phyloP scores from a whole-genome alignment of 2,113 vertebrate genomes.

The Pachypanchax playfairii region DNA sequence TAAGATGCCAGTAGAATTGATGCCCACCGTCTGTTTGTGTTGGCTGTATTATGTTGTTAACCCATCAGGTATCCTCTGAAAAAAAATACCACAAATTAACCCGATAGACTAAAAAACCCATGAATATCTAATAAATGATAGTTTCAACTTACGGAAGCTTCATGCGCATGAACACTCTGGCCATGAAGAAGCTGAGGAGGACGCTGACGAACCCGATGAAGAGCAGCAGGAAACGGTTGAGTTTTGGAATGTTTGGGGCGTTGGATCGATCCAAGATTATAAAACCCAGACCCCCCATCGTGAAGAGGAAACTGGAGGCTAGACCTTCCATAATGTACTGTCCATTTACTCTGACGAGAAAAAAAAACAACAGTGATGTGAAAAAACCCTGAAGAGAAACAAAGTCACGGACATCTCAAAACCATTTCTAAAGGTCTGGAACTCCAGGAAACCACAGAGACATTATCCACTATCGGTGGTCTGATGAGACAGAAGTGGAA shows the following conservation, averaged over 20 bases:
- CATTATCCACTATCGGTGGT: too few relatives aligned
- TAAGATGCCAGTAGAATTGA: background rate
- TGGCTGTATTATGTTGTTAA: slow-evolving; percentile 68
- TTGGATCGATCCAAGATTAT: slow-evolving; percentile 98
- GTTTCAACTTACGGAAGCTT: slow-evolving; percentile 94
- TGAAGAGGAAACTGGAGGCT: slow-evolving; percentile 98
- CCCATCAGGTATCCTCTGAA: slow-evolving; percentile 96
- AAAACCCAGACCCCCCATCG: slow-evolving; percentile 97
- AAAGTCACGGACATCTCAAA: too few relatives aligned
- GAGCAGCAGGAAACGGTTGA: slow-evolving; percentile 96
- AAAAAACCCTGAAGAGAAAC: too few relatives aligned
- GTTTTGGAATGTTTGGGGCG: slow-evolving; percentile 96
- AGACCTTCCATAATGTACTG: slow-evolving; percentile 99
- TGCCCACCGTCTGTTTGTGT: slow-evolving; percentile 19
- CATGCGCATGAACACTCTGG: slow-evolving; percentile 99
- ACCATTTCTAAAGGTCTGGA: too few relatives aligned
- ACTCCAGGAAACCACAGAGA: too few relatives aligned
- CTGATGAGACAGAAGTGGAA: too few relatives aligned
- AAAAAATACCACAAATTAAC: slow-evolving; percentile 33
- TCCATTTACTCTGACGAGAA: slow-evolving; percentile 88
- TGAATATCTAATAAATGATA: background rate
- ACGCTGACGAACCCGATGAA: slow-evolving; percentile 98
- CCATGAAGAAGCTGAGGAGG: slow-evolving; percentile 99
- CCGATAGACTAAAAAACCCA: background rate
- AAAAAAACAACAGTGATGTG: too few relatives aligned